Conservation (phyloP, 1,140 invertebrate species). For the Globodera ellingtonae region DNA sequence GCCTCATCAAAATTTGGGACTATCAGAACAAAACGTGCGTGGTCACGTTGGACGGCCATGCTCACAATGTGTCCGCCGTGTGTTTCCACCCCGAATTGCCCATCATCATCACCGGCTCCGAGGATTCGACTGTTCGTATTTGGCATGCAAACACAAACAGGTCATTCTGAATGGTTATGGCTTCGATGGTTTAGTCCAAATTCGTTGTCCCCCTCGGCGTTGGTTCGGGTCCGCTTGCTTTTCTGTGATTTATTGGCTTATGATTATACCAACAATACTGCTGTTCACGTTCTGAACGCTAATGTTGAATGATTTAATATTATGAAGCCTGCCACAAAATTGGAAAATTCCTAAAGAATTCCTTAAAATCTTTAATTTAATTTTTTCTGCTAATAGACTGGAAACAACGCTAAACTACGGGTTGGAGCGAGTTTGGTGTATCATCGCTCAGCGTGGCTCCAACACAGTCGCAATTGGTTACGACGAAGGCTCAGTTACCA, state of each 20-base stretch:
- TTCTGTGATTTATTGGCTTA: not conserved
- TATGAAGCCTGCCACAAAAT: not conserved
- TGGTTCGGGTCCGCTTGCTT: no score
- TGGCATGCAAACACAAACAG: conserved; percentile 98
- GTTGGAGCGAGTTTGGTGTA: conserved; percentile 95
- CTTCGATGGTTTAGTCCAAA: not conserved
- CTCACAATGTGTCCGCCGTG: conserved; percentile 87
- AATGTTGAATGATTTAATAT: conserved; percentile 5
- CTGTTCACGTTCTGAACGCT: conserved; percentile 27
- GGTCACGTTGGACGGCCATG: conserved; percentile 94
- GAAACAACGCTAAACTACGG: conserved; percentile 97
- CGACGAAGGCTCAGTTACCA: conserved; percentile 95
- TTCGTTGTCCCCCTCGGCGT: not conserved
- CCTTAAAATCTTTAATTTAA: not conserved
- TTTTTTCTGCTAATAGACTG: conserved; percentile 67
- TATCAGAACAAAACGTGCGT: conserved; percentile 99
- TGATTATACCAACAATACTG: conserved; percentile 28
- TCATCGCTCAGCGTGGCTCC: conserved; percentile 88
- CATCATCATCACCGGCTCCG: conserved; percentile 92
- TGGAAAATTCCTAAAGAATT: not conserved
- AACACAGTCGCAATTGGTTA: conserved; percentile 97
- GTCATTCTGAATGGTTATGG: conserved; percentile 23
- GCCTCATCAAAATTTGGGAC: conserved; percentile 98
- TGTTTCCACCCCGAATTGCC: conserved; percentile 95
- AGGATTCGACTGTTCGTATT: conserved; percentile 89